Evolutionary conservation across 2,797 vertebrate genomes (phyloP), one percentile per base, ranked within the genome.

Genomic region (Vultur gryphus): DNA sequence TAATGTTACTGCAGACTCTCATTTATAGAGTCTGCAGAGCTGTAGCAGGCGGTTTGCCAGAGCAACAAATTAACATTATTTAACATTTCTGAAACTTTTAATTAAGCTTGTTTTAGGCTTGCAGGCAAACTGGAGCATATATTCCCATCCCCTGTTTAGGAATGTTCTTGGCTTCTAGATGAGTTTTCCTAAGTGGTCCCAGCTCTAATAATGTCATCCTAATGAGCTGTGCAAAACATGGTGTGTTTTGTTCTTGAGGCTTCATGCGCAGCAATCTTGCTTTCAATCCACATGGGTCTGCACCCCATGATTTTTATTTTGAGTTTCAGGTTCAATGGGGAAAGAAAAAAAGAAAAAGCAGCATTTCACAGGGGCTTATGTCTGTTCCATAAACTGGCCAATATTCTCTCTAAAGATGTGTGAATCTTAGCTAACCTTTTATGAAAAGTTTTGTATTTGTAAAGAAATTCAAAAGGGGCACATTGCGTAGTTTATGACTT

Each of bases 31-130:
- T 15, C 72, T 82, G 83, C 77, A 49, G 62, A 95, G 55, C 80
- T 80, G n/a, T 13, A 73, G 79, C 57, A 64, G 96, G 97, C 93
- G 0, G 19, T 13, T 89, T 96, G 94, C 95, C 95, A 97, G 92
- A 84, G 79, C n/a, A 88, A 67, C 86, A 92, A 95, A 96, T 97
- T 96, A 96, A 91, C 79, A 29, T 95, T 89, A 96, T 75, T 96
- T 96, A 94, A 95, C 95, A 94, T 96, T 96, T 96, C 94, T 96
- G 94, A 87, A 95, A 96, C 87, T 96, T 97, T 91, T 96, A 97
- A 97, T 97, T 96, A 95, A 95, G 83, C 89, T 96, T 80, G 57
- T 84, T 97, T 95, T 76, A 95, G 78, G 51, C 88, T 93, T 90
- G 67, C 84, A 96, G 95, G 92, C 88, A 83, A 91, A 89, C 82